A percentile compares a stretch with the other conserved stretches of the same genome.
These are phyloP conservation scores for Euzophera pinguis DNA, from an alignment of 2,888 invertebrate genomes.

Conservation along the genomic window DNA sequence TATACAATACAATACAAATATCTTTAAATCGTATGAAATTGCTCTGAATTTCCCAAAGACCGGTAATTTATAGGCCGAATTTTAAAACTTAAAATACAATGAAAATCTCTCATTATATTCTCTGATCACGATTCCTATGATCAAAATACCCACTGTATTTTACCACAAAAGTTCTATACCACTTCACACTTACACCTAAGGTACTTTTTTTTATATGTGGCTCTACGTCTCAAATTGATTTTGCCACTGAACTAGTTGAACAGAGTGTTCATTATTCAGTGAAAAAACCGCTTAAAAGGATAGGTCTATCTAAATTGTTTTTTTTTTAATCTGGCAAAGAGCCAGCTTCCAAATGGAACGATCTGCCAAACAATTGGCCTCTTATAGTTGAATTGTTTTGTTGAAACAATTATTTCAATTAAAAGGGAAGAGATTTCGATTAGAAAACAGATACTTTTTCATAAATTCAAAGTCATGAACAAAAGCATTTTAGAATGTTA, in stretches of 20 bases:
- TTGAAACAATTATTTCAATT: conserved; percentile 8
- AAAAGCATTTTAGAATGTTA: too few species aligned
- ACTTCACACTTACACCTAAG: too few species aligned
- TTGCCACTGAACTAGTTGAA: background rate
- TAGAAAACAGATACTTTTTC: background rate
- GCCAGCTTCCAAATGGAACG: conserved; percentile 12
- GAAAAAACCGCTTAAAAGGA: conserved; percentile 4
- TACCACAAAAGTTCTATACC: too few species aligned
- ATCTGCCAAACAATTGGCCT: conserved; percentile 11
- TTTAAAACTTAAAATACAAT: too few species aligned
- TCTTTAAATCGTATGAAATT: background rate
- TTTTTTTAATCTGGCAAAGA: conserved; percentile 8
- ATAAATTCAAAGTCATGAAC: too few species aligned
- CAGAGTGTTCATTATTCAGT: background rate
- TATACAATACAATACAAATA: too few species aligned
- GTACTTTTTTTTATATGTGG: too few species aligned
- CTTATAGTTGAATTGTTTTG: conserved; percentile 15
- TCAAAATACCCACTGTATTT: too few species aligned
- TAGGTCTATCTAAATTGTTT: conserved; percentile 15
- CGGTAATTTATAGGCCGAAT: too few species aligned
- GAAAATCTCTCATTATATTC: too few species aligned
- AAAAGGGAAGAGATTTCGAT: background rate
- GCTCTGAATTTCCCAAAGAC: background rate
- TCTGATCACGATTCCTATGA: too few species aligned
- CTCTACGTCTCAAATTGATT: background rate